These are phyloP conservation scores for Pampusana beccarii DNA, from an alignment of 2,113 vertebrate genomes.

Conservation along the genomic window DNA sequence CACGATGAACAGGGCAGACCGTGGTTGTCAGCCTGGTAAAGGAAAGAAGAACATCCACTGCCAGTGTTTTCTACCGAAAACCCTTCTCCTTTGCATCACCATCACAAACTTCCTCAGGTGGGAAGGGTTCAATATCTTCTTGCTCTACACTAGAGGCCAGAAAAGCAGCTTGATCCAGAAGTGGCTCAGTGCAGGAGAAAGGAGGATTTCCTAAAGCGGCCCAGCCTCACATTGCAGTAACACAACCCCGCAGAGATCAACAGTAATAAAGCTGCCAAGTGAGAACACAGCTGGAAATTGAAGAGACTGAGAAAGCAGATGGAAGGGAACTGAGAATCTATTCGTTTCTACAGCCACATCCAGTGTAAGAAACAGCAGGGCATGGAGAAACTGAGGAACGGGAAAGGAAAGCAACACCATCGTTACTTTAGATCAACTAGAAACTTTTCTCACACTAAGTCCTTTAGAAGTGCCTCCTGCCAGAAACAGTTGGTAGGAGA, in stretches of 20 bases:
- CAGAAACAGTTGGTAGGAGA: not conserved
- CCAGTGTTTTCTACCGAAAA: not conserved
- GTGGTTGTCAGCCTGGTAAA: not conserved
- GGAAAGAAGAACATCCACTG: not conserved
- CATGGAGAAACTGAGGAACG: fast-evolving
- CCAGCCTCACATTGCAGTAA: not conserved
- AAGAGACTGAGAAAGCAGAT: not conserved
- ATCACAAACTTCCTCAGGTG: not conserved
- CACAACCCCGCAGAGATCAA: not conserved
- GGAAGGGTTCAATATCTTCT: not conserved
- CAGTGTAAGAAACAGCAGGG: not conserved
- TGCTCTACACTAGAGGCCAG: not conserved
- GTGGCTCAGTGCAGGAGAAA: not conserved
- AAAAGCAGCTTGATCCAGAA: not conserved
- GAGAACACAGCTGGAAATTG: not conserved
- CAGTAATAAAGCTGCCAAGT: not conserved
- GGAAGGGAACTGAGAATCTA: not conserved
- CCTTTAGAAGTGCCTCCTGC: not conserved
- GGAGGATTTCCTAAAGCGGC: not conserved
- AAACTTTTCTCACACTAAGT: not conserved
- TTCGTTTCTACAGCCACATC: not conserved
- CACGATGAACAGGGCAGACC: not conserved
- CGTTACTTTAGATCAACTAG: not conserved
- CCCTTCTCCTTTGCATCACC: not conserved
- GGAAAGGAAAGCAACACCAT: not conserved